Evolutionary conservation across 2,888 invertebrate genomes (phyloP).

Genomic region (Lapara coniferarum): DNA sequence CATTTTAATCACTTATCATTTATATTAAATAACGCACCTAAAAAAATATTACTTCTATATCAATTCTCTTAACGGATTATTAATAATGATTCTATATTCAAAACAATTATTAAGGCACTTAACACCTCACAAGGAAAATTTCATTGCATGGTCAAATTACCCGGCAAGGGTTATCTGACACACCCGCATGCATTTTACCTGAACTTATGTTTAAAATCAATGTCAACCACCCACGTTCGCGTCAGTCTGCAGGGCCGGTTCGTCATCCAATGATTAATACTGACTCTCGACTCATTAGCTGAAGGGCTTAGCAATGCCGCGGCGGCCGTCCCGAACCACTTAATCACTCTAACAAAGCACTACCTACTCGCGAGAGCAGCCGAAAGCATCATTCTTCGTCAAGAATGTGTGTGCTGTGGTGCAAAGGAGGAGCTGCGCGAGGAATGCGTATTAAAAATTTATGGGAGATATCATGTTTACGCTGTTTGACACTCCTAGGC

Average conservation of each 20-base stretch:
- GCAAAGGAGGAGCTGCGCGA: conserved; percentile 42
- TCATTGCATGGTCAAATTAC: no score
- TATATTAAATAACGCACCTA: no score
- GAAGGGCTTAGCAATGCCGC: conserved; percentile 80
- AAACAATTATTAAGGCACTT: no score
- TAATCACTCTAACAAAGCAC: conserved; percentile 83
- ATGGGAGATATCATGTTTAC: not conserved
- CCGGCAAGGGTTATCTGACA: not conserved
- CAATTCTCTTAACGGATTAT: no score
- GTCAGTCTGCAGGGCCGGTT: conserved; percentile 67
- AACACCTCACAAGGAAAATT: no score
- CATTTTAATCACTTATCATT: no score
- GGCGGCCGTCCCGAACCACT: conserved; percentile 68
- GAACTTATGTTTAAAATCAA: conserved; percentile 48
- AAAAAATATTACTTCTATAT: no score
- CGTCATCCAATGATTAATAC: conserved; percentile 81
- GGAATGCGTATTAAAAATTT: not conserved
- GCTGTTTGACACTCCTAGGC: no score
- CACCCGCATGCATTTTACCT: conserved; percentile 37
- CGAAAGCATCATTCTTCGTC: conserved; percentile 84
- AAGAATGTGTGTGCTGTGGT: conserved; percentile 70
- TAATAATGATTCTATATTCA: no score
- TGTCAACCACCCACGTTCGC: conserved; percentile 69
- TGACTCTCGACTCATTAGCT: conserved; percentile 81
- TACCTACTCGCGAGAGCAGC: conserved; percentile 79